Percentiles rank a stretch among this genome's conserved stretches.
Conservation (phyloP, 2,113 vertebrate genomes). For the Puffinus mauretanicus region DNA sequence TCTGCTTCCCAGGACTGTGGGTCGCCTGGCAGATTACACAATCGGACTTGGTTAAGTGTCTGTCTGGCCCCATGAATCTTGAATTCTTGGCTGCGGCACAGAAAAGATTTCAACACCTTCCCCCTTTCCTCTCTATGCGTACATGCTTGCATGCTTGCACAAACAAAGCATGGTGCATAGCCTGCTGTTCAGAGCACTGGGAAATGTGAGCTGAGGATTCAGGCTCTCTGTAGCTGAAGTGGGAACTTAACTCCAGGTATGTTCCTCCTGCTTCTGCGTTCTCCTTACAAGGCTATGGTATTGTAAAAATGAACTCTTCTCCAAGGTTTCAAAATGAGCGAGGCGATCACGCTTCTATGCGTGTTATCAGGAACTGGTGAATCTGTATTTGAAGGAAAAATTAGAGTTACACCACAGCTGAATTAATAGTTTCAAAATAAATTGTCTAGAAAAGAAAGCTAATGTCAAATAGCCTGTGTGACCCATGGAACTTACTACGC, state of each 20-base stretch:
- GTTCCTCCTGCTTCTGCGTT: background rate
- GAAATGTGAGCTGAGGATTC: background rate
- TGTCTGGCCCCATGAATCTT: slow-evolving; percentile 40
- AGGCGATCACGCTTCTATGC: rapidly evolving
- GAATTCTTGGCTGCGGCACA: background rate
- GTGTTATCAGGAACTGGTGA: background rate
- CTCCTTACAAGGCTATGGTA: rapidly evolving
- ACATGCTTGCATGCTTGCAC: background rate
- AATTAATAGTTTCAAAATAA: background rate
- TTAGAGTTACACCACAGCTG: background rate
- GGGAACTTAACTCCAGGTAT: background rate
- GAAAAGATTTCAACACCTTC: slow-evolving; percentile 47
- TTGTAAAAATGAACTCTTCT: background rate
- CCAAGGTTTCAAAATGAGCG: background rate
- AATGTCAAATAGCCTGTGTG: background rate
- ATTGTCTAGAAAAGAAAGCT: background rate
- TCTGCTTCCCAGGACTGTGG: background rate
- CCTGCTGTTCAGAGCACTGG: background rate
- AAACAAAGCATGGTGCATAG: background rate
- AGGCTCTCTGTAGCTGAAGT: background rate
- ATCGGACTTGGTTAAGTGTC: background rate
- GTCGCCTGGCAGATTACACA: background rate
- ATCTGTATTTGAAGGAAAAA: background rate
- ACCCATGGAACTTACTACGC: background rate
- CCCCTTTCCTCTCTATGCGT: background rate